These are phyloP conservation scores for Venusia cambrica DNA, from an alignment of 2,888 invertebrate genomes.

Conservation along the genomic window DNA sequence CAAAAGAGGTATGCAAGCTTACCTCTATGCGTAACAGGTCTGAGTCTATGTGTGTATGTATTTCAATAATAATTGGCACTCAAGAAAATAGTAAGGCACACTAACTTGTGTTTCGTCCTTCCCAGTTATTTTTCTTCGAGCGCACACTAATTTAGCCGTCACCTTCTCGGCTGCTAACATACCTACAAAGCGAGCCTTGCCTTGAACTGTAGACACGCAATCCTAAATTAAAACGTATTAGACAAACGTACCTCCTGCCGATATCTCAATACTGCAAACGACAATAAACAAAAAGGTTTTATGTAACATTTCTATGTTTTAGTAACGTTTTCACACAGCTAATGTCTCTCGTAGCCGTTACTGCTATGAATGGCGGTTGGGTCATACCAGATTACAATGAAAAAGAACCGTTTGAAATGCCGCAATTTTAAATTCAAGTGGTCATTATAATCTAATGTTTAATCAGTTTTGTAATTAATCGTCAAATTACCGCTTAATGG, in stretches of 20 bases:
- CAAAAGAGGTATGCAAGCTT: too few species aligned
- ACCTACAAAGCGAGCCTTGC: too few species aligned
- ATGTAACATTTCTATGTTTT: constrained; percentile 9
- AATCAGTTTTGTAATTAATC: constrained; percentile 11
- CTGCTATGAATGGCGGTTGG: constrained; percentile 25
- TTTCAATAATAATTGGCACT: too few species aligned
- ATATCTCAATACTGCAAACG: constrained; percentile 8
- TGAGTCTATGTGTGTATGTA: too few species aligned
- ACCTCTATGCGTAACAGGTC: too few species aligned
- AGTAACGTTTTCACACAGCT: constrained; percentile 6
- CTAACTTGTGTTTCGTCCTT: too few species aligned
- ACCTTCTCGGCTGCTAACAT: too few species aligned
- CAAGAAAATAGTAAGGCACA: too few species aligned
- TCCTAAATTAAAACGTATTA: not conserved
- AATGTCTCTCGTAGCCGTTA: constrained; percentile 5
- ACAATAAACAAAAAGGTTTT: constrained; percentile 6
- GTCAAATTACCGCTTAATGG: too few species aligned
- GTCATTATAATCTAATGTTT: constrained; percentile 18
- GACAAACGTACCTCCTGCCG: constrained; percentile 10
- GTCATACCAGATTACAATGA: constrained; percentile 15
- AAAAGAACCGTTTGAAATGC: constrained; percentile 19
- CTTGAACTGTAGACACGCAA: too few species aligned
- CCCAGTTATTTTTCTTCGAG: too few species aligned
- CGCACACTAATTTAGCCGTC: too few species aligned
- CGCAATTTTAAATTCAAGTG: constrained; percentile 21